Conservation (phyloP, 1,140 invertebrate genomes). For the Orussus abietinus region DNA sequence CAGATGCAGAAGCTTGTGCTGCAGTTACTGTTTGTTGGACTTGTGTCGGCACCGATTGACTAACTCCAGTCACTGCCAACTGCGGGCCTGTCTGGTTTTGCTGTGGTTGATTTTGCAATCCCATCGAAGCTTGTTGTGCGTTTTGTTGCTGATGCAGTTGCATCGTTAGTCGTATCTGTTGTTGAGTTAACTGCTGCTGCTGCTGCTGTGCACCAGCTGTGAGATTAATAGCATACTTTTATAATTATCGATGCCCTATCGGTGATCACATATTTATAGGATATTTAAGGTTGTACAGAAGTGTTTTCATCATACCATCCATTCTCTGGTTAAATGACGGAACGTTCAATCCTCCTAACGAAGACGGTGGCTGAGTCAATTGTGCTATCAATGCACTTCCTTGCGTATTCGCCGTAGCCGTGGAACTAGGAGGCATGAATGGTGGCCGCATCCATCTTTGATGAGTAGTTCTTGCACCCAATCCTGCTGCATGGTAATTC, state of each 20-base stretch:
- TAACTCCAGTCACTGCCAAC: conserved; percentile 38
- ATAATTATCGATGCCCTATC: no score
- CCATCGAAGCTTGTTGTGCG: conserved; percentile 47
- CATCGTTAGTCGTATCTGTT: conserved; percentile 37
- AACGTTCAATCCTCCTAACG: conserved; percentile 52
- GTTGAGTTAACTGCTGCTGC: conserved; percentile 29
- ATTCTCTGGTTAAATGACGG: conserved; percentile 55
- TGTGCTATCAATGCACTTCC: conserved; percentile 66
- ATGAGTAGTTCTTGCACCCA: conserved; percentile 34
- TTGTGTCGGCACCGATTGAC: conserved; percentile 39
- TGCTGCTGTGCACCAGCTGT: conserved; percentile 42
- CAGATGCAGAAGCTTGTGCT: conserved; percentile 31
- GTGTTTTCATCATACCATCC: conserved; percentile 49
- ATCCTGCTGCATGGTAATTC: conserved; percentile 49
- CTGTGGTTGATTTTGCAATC: conserved; percentile 31
- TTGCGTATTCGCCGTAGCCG: conserved; percentile 45
- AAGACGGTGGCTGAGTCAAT: conserved; percentile 62
- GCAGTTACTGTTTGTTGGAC: conserved; percentile 42
- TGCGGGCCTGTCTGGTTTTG: conserved; percentile 40
- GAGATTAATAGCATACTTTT: no score
- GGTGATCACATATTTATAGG: no score
- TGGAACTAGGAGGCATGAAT: conserved; percentile 39
- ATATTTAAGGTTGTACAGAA: no score
- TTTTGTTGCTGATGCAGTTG: conserved; percentile 46
- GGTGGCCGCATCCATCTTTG: conserved; percentile 43